Conservation (phyloP, 2,797 vertebrate genomes). For the Onychomys leucogaster region DNA sequence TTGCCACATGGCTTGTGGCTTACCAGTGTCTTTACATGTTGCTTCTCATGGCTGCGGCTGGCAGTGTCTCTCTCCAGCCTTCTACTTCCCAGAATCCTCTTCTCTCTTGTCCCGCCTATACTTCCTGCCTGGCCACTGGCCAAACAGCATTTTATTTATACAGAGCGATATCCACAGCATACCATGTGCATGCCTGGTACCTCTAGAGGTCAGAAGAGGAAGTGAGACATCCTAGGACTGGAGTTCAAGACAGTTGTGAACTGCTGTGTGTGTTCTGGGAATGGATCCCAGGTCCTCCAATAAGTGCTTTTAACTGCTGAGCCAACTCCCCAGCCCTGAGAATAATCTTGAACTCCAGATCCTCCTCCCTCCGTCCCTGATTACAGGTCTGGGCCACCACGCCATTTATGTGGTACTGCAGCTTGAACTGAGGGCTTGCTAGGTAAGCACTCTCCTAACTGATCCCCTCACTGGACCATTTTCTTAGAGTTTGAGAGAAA, state of each 20-base stretch:
- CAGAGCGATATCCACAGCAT: too few relatives aligned
- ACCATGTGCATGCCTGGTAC: not conserved
- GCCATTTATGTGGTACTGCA: not conserved
- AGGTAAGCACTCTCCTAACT: not conserved
- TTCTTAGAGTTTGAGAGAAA: not conserved
- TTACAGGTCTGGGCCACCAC: not conserved
- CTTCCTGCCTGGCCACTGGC: too few relatives aligned
- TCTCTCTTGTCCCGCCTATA: too few relatives aligned
- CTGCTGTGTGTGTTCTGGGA: not conserved
- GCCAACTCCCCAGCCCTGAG: not conserved
- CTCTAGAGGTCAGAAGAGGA: not conserved
- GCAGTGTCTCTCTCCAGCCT: too few relatives aligned
- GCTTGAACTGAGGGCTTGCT: not conserved
- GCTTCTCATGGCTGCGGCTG: too few relatives aligned
- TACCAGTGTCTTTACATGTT: too few relatives aligned
- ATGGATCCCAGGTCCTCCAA: not conserved
- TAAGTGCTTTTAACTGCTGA: not conserved
- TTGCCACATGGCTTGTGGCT: too few relatives aligned
- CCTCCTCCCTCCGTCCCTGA: not conserved
- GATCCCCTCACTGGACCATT: not conserved
- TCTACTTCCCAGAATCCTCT: too few relatives aligned
- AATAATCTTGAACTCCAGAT: not conserved
- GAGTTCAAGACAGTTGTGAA: not conserved
- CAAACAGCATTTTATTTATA: too few relatives aligned
- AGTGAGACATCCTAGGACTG: not conserved